phyloP scores from a whole-genome alignment of 2,113 vertebrate species.

The Ochotona curzoniae region DNA sequence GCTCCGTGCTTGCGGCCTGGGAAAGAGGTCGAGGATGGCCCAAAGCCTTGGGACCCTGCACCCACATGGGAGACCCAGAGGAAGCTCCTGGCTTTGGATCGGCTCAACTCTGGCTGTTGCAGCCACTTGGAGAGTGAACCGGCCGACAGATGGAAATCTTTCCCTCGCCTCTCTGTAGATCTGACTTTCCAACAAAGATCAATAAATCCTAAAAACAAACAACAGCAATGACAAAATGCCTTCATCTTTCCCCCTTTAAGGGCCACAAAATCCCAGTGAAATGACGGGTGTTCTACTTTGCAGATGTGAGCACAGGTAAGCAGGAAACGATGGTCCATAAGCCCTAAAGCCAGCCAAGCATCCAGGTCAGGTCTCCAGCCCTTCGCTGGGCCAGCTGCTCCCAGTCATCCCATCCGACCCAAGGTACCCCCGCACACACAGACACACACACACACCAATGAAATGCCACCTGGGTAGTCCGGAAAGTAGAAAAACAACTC shows the following conservation, averaged over 20 bases:
- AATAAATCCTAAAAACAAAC: too few species aligned
- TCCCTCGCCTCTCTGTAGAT: too few species aligned
- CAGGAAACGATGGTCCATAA: background rate
- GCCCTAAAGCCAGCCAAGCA: background rate
- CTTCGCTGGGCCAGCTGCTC: background rate
- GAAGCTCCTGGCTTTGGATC: too few species aligned
- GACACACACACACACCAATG: background rate
- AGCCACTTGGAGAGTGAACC: too few species aligned
- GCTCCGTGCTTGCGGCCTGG: too few species aligned
- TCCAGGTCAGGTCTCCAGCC: background rate
- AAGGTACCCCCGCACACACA: background rate
- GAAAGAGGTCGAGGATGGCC: too few species aligned
- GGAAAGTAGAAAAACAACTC: constrained; percentile 2
- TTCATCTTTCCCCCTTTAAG: background rate
- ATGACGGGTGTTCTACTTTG: background rate
- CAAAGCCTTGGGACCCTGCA: too few species aligned
- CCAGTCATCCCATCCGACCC: background rate
- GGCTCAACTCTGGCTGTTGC: too few species aligned
- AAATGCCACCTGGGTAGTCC: background rate
- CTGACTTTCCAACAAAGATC: too few species aligned
- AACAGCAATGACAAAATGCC: background rate
- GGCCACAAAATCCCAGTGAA: background rate
- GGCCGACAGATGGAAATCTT: too few species aligned
- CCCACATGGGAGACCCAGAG: too few species aligned
- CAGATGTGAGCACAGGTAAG: background rate